Base-by-base conservation (phyloP, 2,797 vertebrate genomes). In the Rhabdomys pumilio region DNA sequence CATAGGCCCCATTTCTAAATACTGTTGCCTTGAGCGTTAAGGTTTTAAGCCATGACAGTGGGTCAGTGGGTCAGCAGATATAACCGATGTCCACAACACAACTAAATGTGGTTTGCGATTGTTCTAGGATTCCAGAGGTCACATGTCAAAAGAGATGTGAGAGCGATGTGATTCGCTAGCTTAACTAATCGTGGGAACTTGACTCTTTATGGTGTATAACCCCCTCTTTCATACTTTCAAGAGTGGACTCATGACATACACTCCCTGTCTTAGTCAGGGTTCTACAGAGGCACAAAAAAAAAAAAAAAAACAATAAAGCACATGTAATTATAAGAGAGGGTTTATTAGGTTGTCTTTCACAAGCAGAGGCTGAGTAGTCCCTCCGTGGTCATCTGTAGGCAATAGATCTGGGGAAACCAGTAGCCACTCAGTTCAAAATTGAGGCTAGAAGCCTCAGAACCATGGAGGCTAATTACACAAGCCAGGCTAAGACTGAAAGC, bases 41-140 rank as follows among this genome's bases (percentile, higher is more conserved):
- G 2, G 15, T 79, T 84, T 77, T 79, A 89, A 76, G 20, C 57
- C 77, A 82, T 31, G 38, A 50, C 24, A 50, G 14, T 88, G 26
- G 59, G 20, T 65, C 10, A 50, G 7, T 88, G 26, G 65, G 24
- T 65, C 10, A 44, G 34, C 75, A 77, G 84, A 92, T 92, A 83
- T 11, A 61, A 63, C 10, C 34, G 41, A 72, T 29, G 38, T 81
- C 55, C 69, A 11, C 47, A 79, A 41, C 34, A 67, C 63, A 61
- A 26, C 34, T 76, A 59, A 92, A 76, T 17, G 13, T 65, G 72
- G 31, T 92, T 81, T 92, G 24, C 61, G 69, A 9, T 93, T 92
- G 63, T 69, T 89, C 73, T 59, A 67, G 63, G 72, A 26, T 89
- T 96, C 57, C 91, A 89, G 83, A 95, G 47, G 44, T 63, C 81